A percentile compares a stretch with the other conserved stretches of the same genome.
Evolutionary conservation across 2,888 invertebrate genomes (phyloP).

Genomic region (Tetramorium bicarinatum): DNA sequence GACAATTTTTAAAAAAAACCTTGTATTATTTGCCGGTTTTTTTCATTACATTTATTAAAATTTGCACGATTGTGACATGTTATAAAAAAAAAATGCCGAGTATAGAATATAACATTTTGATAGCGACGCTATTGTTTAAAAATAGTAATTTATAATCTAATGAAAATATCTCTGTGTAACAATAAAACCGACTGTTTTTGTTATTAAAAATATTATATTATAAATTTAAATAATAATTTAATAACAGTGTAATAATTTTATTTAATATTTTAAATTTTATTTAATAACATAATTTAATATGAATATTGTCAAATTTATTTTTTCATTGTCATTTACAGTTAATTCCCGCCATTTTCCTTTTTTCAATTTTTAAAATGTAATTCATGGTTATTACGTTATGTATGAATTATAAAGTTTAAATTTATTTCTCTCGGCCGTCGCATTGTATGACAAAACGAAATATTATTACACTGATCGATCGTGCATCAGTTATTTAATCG

Average conservation of each 20-base stretch:
- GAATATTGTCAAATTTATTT: background rate
- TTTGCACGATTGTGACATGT: background rate
- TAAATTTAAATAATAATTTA: slow-evolving; percentile 12
- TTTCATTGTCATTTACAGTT: background rate
- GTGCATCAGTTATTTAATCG: background rate
- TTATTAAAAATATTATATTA: background rate
- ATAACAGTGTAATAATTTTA: too few relatives aligned
- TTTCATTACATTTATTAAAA: background rate
- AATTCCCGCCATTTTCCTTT: background rate
- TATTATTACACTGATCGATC: background rate
- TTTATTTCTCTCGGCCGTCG: background rate
- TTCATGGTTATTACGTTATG: background rate
- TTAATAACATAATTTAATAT: too few relatives aligned
- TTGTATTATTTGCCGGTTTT: background rate
- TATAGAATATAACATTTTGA: background rate
- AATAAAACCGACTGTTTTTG: background rate
- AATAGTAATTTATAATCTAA: background rate
- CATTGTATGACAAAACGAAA: background rate
- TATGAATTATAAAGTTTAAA: background rate
- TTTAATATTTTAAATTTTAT: too few relatives aligned
- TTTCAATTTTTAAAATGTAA: background rate
- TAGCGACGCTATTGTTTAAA: background rate
- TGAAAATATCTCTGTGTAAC: background rate
- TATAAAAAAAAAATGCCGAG: background rate
- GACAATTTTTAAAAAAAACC: background rate